Percentiles rank a stretch among this genome's conserved stretches.
phyloP scores from a whole-genome alignment of 1,140 invertebrate genomes.

The Pemphigus obesinymphae region DNA sequence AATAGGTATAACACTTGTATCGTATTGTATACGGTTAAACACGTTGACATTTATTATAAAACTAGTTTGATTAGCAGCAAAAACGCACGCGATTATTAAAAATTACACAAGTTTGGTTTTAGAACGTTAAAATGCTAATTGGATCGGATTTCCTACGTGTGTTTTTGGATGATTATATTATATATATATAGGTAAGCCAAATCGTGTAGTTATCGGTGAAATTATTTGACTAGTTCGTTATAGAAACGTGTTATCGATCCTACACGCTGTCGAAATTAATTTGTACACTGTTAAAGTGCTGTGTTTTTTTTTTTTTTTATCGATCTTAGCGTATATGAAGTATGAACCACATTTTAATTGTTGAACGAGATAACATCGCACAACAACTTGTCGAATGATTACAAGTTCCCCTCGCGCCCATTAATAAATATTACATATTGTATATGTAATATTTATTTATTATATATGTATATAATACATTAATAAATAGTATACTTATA shows the following conservation, averaged over 20 bases:
- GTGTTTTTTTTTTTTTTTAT: no score
- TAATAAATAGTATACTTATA: no score
- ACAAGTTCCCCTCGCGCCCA: not conserved
- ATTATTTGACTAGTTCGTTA: not conserved
- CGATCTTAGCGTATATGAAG: not conserved
- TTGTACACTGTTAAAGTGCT: not conserved
- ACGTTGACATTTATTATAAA: no score
- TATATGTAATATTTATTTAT: no score
- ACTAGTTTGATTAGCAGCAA: not conserved
- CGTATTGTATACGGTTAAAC: no score
- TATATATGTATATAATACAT: no score
- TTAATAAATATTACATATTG: not conserved
- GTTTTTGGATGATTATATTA: not conserved
- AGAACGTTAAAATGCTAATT: not conserved
- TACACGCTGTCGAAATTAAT: not conserved
- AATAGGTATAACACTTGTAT: no score
- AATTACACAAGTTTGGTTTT: not conserved
- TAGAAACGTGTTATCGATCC: slow-evolving; percentile 2
- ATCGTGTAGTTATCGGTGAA: not conserved
- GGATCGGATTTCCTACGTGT: not conserved
- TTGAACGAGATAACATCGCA: not conserved
- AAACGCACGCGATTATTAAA: not conserved
- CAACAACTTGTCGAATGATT: not conserved
- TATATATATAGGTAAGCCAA: not conserved
- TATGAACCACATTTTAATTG: not conserved